Conservation (phyloP, 2,113 vertebrate genomes). For the Haemorhous mexicanus region DNA sequence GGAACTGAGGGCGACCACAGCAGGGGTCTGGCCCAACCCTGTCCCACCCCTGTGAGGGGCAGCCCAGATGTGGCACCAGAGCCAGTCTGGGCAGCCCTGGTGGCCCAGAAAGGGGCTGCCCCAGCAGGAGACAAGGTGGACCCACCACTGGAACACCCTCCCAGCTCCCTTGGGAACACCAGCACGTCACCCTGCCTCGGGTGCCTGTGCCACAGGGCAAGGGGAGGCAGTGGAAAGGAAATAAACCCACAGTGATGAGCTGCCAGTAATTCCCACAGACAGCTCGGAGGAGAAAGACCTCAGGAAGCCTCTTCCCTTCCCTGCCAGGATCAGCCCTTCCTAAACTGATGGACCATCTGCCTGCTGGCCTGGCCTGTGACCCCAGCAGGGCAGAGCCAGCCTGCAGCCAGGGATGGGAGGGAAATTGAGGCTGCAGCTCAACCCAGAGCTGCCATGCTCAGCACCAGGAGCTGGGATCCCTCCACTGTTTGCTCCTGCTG, state of each 20-base stretch:
- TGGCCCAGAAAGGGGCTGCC: neutral
- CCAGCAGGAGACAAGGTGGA: neutral
- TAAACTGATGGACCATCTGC: neutral
- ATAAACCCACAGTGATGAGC: neutral
- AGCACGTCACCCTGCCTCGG: rapidly evolving
- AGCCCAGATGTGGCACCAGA: neutral
- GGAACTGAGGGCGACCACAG: neutral
- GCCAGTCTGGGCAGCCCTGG: neutral
- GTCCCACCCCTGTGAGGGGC: neutral
- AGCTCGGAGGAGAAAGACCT: neutral
- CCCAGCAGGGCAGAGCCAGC: neutral
- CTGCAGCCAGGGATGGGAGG: neutral
- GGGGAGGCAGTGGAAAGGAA: neutral
- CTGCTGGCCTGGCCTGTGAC: neutral
- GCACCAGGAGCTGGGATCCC: neutral
- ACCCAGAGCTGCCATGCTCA: neutral
- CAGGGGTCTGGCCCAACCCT: neutral
- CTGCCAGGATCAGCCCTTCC: neutral
- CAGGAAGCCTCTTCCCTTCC: neutral
- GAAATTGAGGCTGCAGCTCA: neutral
- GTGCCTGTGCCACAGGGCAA: neutral
- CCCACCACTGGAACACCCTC: neutral
- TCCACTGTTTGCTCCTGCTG: rapidly evolving
- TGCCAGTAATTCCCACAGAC: neutral
- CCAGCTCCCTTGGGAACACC: neutral